A percentile compares a stretch with the other conserved stretches of the same genome.
phyloP scores from a whole-genome alignment of 2,888 invertebrate species.

The Clusia tigrina region DNA sequence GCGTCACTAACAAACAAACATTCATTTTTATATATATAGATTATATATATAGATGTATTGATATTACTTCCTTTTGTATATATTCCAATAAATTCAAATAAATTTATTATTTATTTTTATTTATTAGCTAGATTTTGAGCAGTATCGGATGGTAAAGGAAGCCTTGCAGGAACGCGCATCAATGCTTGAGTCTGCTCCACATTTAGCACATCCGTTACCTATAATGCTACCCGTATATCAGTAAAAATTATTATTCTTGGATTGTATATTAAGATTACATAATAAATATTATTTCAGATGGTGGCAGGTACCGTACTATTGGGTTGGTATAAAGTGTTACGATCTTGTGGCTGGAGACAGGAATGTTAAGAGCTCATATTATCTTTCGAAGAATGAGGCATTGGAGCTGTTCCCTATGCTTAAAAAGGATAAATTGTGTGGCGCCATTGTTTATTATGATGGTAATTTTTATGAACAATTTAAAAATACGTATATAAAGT shows the following conservation, averaged over 20 bases:
- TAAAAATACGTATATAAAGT: no score
- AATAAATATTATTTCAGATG: conserved; percentile 71
- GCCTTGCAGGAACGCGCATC: conserved; percentile 94
- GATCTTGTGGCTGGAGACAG: conserved; percentile 96
- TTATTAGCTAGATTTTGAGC: conserved; percentile 85
- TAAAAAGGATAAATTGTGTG: conserved; percentile 91
- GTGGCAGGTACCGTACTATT: conserved; percentile 99
- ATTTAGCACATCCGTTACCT: conserved; percentile 94
- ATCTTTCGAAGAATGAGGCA: conserved; percentile 90
- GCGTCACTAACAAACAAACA: background rate
- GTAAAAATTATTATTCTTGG: conserved; percentile 66
- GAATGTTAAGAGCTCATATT: conserved; percentile 94
- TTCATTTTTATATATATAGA: background rate
- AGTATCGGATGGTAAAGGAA: conserved; percentile 99
- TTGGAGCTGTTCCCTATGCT: conserved; percentile 98
- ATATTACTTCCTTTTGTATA: background rate
- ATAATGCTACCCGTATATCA: conserved; percentile 99
- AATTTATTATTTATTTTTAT: conserved; percentile 22
- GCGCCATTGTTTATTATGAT: conserved; percentile 99
- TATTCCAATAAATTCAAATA: background rate
- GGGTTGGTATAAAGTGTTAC: conserved; percentile 98
- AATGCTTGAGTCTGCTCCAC: conserved; percentile 94
- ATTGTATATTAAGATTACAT: background rate
- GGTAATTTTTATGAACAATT: no score
- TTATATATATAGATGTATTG: background rate